A percentile compares a stretch with the other conserved stretches of the same genome.
phyloP scores from a whole-genome alignment of 2,113 vertebrate genomes.

The Catharus fuscescens region DNA sequence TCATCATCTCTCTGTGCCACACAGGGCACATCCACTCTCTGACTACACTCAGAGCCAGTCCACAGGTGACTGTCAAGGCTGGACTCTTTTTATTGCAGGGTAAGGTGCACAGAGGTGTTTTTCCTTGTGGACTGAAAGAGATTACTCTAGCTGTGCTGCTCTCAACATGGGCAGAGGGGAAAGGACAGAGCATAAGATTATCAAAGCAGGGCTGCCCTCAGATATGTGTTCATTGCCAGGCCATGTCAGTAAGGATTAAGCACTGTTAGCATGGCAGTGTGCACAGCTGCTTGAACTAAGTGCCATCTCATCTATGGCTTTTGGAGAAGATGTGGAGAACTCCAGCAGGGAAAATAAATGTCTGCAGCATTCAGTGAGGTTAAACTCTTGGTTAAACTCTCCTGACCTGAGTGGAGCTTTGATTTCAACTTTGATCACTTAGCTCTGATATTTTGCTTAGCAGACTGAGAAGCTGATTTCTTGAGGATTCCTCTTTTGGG shows the following conservation, averaged over 20 bases:
- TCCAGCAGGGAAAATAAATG: background rate
- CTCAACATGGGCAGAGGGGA: background rate
- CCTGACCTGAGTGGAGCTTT: background rate
- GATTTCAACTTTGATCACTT: background rate
- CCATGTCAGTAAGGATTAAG: background rate
- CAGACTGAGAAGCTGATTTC: background rate
- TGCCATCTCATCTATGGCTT: background rate
- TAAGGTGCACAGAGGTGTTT: background rate
- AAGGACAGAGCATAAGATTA: background rate
- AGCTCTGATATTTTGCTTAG: background rate
- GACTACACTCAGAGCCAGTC: background rate
- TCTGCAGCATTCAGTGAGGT: background rate
- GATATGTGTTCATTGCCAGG: background rate
- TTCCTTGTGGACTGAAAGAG: background rate
- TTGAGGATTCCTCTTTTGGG: background rate
- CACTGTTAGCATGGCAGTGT: background rate
- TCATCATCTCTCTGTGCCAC: background rate
- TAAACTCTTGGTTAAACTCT: constrained; percentile 1
- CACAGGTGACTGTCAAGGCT: background rate
- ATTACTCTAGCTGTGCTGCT: background rate
- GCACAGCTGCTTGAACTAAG: background rate
- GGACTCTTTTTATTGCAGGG: background rate
- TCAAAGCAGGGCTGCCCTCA: background rate
- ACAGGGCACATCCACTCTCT: background rate
- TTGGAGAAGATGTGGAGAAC: background rate